These are phyloP conservation scores for Mythimna lalbum DNA, from an alignment of 2,888 invertebrate species.

Conservation along the genomic window DNA sequence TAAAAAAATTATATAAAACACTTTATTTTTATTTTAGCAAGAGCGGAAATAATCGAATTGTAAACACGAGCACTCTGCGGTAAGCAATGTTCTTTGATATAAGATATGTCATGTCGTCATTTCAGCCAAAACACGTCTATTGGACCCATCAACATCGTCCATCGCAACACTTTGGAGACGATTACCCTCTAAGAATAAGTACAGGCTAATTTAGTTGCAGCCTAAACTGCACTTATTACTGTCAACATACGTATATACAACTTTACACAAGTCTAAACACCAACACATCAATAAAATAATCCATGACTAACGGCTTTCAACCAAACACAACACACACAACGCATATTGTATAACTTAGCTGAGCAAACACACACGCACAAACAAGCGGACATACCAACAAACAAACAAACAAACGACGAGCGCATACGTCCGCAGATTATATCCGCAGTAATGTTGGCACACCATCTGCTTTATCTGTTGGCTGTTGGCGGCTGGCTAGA, in stretches of 20 bases:
- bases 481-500: slow-evolving; percentile 23
- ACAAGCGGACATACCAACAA: slow-evolving; percentile 25
- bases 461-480: slow-evolving; percentile 53
- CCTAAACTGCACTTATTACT: neutral
- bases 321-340: slow-evolving; percentile 17
- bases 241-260: neutral
- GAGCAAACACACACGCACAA: slow-evolving; percentile 35
- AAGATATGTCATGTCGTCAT: neutral
- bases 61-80: too few relatives aligned
- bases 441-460: slow-evolving; percentile 57
- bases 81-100: too few relatives aligned
- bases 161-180: too few relatives aligned
- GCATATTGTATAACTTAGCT: slow-evolving; percentile 24
- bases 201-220: neutral
- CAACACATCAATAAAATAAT: slow-evolving; percentile 30
- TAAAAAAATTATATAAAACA: too few relatives aligned
- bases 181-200: too few relatives aligned
- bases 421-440: slow-evolving; percentile 61
- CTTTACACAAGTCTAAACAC: neutral
- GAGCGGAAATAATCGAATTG: too few relatives aligned
- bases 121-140: neutral
- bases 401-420: slow-evolving; percentile 45
- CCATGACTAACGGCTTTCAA: slow-evolving; percentile 28
- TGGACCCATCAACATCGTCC: too few relatives aligned
- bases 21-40: too few relatives aligned